A percentile compares a stretch with the other conserved stretches of the same genome.
phyloP scores from a whole-genome alignment of 2,113 vertebrate genomes.

The Poeciliopsis turrubarensis region DNA sequence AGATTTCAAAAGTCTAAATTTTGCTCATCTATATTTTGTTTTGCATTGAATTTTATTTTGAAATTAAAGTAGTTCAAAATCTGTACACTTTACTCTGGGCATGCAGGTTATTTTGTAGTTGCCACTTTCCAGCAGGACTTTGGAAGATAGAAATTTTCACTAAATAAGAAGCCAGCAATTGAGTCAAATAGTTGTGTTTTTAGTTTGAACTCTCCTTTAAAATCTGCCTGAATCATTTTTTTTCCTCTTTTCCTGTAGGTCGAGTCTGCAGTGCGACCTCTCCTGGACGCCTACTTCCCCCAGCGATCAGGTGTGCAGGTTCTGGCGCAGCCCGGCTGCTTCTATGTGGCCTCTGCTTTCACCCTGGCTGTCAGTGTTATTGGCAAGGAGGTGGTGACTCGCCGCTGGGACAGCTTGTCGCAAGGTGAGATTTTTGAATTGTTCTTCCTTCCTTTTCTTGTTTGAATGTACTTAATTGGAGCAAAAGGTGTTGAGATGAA shows the following conservation, averaged over 20 bases:
- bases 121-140: neutral
- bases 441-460: no score
- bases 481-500: no score
- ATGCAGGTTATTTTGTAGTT: neutral
- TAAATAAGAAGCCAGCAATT: neutral
- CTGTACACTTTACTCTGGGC: no score
- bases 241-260: conserved; percentile 72
- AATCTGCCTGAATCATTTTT: no score
- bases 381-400: conserved; percentile 87
- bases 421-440: conserved; percentile 74
- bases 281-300: conserved; percentile 92
- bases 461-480: no score
- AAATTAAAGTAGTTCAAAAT: neutral
- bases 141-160: neutral
- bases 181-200: neutral
- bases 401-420: conserved; percentile 81
- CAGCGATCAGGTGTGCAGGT: conserved; percentile 88
- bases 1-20: neutral
- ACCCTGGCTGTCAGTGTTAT: conserved; percentile 93
- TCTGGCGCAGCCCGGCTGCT: conserved; percentile 92
- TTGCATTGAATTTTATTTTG: neutral
- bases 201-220: no score
- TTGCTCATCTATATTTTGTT: neutral
- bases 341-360: conserved; percentile 94
- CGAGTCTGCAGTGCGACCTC: conserved; percentile 86